phyloP scores from a whole-genome alignment of 1,140 invertebrate genomes.

The Globodera ellingtonae region DNA sequence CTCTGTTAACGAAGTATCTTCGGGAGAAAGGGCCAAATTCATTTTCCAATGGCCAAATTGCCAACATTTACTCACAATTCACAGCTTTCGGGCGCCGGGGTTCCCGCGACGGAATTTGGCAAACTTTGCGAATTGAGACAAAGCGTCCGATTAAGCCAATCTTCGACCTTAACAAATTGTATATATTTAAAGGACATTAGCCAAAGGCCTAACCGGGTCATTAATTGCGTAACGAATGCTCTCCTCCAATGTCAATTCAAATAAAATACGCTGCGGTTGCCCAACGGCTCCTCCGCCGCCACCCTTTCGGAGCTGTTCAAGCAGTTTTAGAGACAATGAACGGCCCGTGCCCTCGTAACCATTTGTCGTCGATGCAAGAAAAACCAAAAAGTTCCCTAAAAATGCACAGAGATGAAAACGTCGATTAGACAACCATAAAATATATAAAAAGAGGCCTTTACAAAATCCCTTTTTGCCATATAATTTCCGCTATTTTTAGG shows the following conservation, averaged over 20 bases:
- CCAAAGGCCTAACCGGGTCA: slow-evolving; percentile 71
- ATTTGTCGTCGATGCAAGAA: slow-evolving; percentile 95
- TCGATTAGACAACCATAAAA: not conserved
- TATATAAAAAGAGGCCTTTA: no score
- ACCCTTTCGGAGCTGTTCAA: slow-evolving; percentile 78
- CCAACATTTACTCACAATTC: slow-evolving; percentile 74
- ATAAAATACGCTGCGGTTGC: slow-evolving; percentile 58
- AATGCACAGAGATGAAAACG: slow-evolving; percentile 26
- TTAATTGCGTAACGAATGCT: slow-evolving; percentile 88
- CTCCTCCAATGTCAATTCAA: slow-evolving; percentile 78
- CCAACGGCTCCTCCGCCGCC: slow-evolving; percentile 34
- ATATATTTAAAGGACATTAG: slow-evolving; percentile 1
- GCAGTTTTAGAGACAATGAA: slow-evolving; percentile 89
- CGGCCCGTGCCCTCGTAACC: slow-evolving; percentile 98
- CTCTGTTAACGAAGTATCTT: slow-evolving; percentile 73
- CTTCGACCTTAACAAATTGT: slow-evolving; percentile 72
- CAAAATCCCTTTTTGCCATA: no score
- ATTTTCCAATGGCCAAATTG: not conserved
- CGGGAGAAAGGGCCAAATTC: not conserved
- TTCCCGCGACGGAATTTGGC: slow-evolving; percentile 45
- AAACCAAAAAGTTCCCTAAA: slow-evolving; percentile 84
- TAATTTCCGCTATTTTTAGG: no score
- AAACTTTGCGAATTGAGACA: slow-evolving; percentile 81
- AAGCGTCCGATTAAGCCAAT: slow-evolving; percentile 86
- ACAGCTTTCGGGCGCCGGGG: slow-evolving; percentile 83